Evolutionary conservation across 2,797 vertebrate genomes (phyloP), one percentile per base, ranked within the genome.

Genomic region (Pitangus sulphuratus): DNA sequence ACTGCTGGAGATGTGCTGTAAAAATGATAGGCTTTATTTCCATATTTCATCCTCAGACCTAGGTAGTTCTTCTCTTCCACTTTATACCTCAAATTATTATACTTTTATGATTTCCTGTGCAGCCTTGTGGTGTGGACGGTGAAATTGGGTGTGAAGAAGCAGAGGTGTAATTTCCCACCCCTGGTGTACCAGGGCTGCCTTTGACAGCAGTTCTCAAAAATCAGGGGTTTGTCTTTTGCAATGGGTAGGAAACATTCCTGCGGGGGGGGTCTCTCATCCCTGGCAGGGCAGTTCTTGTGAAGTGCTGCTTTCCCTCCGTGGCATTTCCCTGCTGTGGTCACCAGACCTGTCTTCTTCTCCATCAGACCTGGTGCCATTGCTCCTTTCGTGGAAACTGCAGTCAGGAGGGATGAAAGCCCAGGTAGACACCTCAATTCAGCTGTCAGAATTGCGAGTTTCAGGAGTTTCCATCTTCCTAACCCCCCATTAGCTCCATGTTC

Each of bases 1-100:
- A 7, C 87, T 90, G 85, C 68, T 88, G 87, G 92, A 82, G 87
- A 64, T 26, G n/a, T 53, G 83, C 70, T 89, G 37, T 74, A 88
- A 84, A 95, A 96, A 56, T 2, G 5, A 50, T 37, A 47, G 5
- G 1, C 48, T 76, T 91, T 56, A 66, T 91, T 91, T 83, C 88
- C 83, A 72, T 44, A 4, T 39, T 62, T 18, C 77, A 37, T 79
- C 94, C 80, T 88, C 51, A 77, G 37, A 30, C n/a, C 48, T 25
- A 26, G 68, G 51, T 89, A 71, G 76, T 70, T 84, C 75, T 87
- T 84, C 66, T 84, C 31, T 84, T 44, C 33, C 4, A 2, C 64
- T 75, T 81, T 78, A 33, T n/a, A 44, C 58, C 79, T 79, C 30
- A 6, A 57, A 44, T 92, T 58, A 76, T 82, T 83, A 12, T 56